These are phyloP conservation scores for Seira sanloemensis DNA, from an alignment of 2,888 invertebrate genomes.

Conservation along the genomic window DNA sequence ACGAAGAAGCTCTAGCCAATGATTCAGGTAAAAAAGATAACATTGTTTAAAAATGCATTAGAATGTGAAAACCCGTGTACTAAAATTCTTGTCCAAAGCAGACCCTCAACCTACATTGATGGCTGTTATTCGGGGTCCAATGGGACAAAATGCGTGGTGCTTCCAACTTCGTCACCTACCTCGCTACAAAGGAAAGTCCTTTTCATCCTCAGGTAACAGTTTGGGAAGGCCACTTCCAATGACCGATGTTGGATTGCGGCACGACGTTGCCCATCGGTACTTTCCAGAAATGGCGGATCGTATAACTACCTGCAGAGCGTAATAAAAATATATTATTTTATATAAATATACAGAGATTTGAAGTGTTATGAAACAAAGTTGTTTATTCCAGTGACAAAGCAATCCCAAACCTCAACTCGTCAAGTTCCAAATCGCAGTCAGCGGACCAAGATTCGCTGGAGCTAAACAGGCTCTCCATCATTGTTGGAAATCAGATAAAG, in stretches of 20 bases:
- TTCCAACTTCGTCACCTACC: constrained; percentile 92
- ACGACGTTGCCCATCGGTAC: constrained; percentile 84
- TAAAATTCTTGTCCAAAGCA: constrained; percentile 71
- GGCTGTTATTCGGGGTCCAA: constrained; percentile 92
- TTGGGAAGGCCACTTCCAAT: constrained; percentile 86
- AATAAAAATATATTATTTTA: constrained; percentile 70
- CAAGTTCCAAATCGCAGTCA: constrained; percentile 60
- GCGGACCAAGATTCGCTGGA: constrained; percentile 76
- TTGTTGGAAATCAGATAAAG: constrained; percentile 81
- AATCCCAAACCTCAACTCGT: constrained; percentile 83
- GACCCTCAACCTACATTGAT: constrained; percentile 95
- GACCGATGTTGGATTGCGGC: constrained; percentile 82
- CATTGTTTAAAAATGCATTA: background rate
- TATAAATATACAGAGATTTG: background rate
- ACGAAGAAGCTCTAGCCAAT: constrained; percentile 95
- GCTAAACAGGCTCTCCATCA: constrained; percentile 83
- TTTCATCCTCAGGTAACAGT: constrained; percentile 77
- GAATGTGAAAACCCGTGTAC: background rate
- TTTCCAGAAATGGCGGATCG: constrained; percentile 88
- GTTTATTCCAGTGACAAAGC: constrained; percentile 84
- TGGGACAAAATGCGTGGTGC: constrained; percentile 97
- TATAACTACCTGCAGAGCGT: constrained; percentile 89
- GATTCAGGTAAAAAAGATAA: constrained; percentile 78
- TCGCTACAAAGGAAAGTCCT: constrained; percentile 81
- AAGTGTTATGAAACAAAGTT: background rate